Evolutionary conservation across 2,888 invertebrate species (phyloP), one percentile per base, ranked within the genome.

Genomic region (Cacoxenus indagator): DNA sequence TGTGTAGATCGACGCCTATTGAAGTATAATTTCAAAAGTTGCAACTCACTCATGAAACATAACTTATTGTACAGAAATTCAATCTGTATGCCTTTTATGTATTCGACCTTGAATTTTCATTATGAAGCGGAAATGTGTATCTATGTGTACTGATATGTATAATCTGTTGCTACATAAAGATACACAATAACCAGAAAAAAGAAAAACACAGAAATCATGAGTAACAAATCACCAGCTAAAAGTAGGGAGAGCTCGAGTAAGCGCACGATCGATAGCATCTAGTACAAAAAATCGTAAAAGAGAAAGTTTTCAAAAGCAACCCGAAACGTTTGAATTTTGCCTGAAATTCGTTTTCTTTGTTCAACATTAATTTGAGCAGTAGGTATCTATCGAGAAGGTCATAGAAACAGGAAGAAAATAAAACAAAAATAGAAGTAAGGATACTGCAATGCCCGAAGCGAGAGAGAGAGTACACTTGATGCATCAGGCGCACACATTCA

Each of bases 211-310:
- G 45, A 9, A 43, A 5, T 9, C 45, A 43, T 43, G 11, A 8
- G 45, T 4, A 43, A 43, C 1, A 2, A n/a, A 43, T 43, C 3
- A n/a, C n/a, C n/a, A n/a, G 0, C 11, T n/a, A 43, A 43, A 43
- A n/a, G n/a, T 11, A 43, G 64, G 17, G 46, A 46, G 73, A 76
- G 78, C 82, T 82, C 81, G 67, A 68, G 19, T 59, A 62, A 37
- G 55, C 19, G 46, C 27, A 65, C 61, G 64, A 69, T 64, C 71
- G 74, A 77, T 74, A 24, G 71, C 69, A 66, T 62, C 70, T 71
- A 65, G 72, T 70, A 73, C 68, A 45, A 3, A 43, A 46, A 45
- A 66, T n/a, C n/a, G n/a, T 17, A 61, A 17, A 51, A 51, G 51
- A 51, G 51, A 51, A 51, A 51, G 51, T 51, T 51, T 51, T 51